phyloP scores from a whole-genome alignment of 2,113 vertebrate genomes.

The Cyanoderma ruficeps region DNA sequence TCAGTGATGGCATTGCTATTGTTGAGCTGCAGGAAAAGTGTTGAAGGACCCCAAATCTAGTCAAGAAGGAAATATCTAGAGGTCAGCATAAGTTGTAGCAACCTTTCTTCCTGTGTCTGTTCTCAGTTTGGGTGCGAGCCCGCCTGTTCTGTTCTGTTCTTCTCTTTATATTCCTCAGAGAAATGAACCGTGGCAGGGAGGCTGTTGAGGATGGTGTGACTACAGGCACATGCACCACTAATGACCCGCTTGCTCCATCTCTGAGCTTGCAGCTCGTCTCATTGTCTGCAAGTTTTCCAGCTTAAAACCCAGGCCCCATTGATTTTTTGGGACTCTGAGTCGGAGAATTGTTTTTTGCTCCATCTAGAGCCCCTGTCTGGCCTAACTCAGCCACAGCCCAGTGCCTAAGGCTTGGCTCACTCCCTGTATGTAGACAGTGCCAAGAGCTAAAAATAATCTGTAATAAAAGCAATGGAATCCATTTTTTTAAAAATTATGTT shows the following conservation, averaged over 20 bases:
- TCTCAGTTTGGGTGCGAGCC: background rate
- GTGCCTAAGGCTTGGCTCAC: background rate
- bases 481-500: background rate
- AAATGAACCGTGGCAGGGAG: background rate
- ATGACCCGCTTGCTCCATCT: background rate
- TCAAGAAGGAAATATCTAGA: constrained; percentile 1
- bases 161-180: background rate
- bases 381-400: background rate
- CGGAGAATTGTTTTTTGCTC: background rate
- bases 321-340: background rate
- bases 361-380: background rate
- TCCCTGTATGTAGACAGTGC: background rate
- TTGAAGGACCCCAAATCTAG: background rate
- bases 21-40: background rate
- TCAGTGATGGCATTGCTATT: background rate
- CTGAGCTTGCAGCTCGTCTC: background rate
- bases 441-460: background rate
- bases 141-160: background rate
- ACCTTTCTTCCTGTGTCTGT: background rate
- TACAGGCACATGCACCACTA: background rate
- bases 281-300: background rate
- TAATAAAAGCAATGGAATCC: background rate
- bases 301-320: background rate
- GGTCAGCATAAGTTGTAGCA: background rate
- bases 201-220: background rate